Evolutionary conservation across 92 coral and sea anemone species (phyloP).

Genomic region (Porites divaricata): DNA sequence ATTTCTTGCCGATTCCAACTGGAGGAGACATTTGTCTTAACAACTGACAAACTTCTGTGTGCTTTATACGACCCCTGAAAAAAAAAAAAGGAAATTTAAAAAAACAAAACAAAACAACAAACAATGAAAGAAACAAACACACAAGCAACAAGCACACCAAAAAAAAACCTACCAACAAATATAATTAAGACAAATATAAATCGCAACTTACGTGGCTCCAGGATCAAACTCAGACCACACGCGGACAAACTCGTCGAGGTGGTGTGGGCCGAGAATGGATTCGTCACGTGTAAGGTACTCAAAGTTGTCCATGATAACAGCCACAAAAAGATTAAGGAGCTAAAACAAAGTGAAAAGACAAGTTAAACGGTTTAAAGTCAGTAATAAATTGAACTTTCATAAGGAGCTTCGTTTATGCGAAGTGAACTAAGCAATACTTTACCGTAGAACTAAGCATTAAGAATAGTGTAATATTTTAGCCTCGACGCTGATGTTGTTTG

Average conservation of each 20-base stretch:
- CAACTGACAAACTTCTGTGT: slow-evolving; percentile 98
- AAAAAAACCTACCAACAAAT: background rate
- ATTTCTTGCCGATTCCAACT: slow-evolving; percentile 97
- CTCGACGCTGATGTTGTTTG: no score
- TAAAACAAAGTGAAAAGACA: slow-evolving; percentile 28
- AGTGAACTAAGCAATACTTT: no score
- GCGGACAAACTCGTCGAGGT: slow-evolving; percentile 99
- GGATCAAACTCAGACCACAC: slow-evolving; percentile 99
- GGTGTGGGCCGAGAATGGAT: slow-evolving; percentile 99
- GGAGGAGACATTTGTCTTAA: slow-evolving; percentile 99
- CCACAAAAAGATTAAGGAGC: slow-evolving; percentile 97
- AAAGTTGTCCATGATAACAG: slow-evolving; percentile 99
- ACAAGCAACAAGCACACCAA: background rate
- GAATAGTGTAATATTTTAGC: no score
- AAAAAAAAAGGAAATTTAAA: background rate
- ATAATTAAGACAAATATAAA: background rate
- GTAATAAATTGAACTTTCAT: no score
- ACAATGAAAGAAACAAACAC: background rate
- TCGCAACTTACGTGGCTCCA: slow-evolving; percentile 96
- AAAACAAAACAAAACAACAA: background rate
- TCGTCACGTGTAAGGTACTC: slow-evolving; percentile 98
- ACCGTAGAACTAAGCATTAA: no score
- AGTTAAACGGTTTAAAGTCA: no score
- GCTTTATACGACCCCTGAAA: slow-evolving; percentile 94
- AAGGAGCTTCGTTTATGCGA: no score